phyloP scores from a whole-genome alignment of 2,888 invertebrate species.

The Julus scanicus region DNA sequence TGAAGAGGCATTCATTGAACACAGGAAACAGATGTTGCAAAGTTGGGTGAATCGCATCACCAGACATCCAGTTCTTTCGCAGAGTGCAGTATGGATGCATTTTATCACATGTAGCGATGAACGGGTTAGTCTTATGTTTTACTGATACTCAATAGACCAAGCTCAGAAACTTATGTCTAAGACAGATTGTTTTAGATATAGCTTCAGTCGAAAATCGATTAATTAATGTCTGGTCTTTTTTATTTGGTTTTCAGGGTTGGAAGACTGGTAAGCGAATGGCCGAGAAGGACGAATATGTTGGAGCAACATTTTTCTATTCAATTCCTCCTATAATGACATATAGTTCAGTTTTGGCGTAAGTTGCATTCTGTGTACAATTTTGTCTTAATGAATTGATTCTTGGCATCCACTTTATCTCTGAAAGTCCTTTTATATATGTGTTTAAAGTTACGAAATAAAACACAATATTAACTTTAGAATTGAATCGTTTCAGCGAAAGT shows the following conservation, averaged over 20 bases:
- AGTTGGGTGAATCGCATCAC: constrained; percentile 98
- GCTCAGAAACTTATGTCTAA: too few species aligned
- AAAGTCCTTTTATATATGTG: too few species aligned
- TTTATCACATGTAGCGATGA: constrained; percentile 96
- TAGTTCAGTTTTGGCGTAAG: constrained; percentile 66
- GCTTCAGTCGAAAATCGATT: too few species aligned
- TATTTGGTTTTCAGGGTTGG: constrained; percentile 74
- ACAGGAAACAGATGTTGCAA: constrained; percentile 91
- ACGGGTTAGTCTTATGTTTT: constrained; percentile 70
- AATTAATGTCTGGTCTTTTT: neutral
- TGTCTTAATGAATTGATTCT: neutral
- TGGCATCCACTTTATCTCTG: too few species aligned
- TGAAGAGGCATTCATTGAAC: constrained; percentile 96
- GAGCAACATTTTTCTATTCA: constrained; percentile 90
- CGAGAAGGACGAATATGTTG: constrained; percentile 90
- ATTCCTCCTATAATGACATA: constrained; percentile 82
- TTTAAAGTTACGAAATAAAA: too few species aligned
- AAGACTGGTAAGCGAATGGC: constrained; percentile 95
- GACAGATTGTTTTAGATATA: too few species aligned
- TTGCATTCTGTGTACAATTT: constrained; percentile 61
- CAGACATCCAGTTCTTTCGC: constrained; percentile 92
- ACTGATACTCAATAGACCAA: too few species aligned
- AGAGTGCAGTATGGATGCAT: constrained; percentile 94
- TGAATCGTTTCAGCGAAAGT: constrained; percentile 72
- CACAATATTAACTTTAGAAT: neutral